These are phyloP conservation scores for Sebastes cheni DNA, from an alignment of 2,797 vertebrate genomes.

Conservation along the genomic window DNA sequence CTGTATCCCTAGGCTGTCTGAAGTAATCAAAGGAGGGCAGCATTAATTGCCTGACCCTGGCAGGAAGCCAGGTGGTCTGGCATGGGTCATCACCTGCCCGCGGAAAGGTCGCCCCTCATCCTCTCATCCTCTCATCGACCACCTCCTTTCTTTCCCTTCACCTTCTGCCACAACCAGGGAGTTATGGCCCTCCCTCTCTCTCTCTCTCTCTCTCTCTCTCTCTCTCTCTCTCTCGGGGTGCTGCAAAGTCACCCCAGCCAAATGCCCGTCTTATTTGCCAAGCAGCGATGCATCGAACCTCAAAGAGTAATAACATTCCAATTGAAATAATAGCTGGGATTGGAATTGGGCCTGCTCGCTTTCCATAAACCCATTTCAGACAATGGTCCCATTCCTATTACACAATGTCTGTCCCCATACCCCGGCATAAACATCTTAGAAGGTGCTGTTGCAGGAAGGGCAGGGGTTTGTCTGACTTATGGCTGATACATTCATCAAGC, in stretches of 20 bases:
- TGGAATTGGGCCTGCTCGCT: slow-evolving; percentile 55
- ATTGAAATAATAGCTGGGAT: slow-evolving; percentile 60
- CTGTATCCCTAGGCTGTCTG: slow-evolving; percentile 62
- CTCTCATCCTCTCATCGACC: slow-evolving; percentile 46
- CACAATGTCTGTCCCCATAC: slow-evolving; percentile 59
- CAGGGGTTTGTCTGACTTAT: slow-evolving; percentile 74
- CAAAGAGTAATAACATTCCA: slow-evolving; percentile 57
- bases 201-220: slow-evolving; percentile 11
- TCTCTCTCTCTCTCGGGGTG: slow-evolving; percentile 30
- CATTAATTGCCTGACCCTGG: slow-evolving; percentile 81
- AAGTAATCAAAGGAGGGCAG: slow-evolving; percentile 73
- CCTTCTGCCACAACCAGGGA: slow-evolving; percentile 51
- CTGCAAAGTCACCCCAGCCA: slow-evolving; percentile 70
- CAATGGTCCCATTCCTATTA: slow-evolving; percentile 64
- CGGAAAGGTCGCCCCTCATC: slow-evolving; percentile 65
- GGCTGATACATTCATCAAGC: slow-evolving; percentile 85
- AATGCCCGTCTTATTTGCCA: slow-evolving; percentile 50
- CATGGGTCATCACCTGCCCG: slow-evolving; percentile 68
- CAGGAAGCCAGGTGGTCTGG: slow-evolving; percentile 79
- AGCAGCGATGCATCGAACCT: slow-evolving; percentile 39
- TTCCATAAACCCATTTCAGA: slow-evolving; percentile 74
- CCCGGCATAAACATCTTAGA: slow-evolving; percentile 66
- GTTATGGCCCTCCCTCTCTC: slow-evolving; percentile 6
- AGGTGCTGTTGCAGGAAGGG: slow-evolving; percentile 60
- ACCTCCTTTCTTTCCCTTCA: slow-evolving; percentile 45